These are phyloP conservation scores for Peromyscus maniculatus DNA, from an alignment of 2,113 vertebrate species.

Conservation along the genomic window DNA sequence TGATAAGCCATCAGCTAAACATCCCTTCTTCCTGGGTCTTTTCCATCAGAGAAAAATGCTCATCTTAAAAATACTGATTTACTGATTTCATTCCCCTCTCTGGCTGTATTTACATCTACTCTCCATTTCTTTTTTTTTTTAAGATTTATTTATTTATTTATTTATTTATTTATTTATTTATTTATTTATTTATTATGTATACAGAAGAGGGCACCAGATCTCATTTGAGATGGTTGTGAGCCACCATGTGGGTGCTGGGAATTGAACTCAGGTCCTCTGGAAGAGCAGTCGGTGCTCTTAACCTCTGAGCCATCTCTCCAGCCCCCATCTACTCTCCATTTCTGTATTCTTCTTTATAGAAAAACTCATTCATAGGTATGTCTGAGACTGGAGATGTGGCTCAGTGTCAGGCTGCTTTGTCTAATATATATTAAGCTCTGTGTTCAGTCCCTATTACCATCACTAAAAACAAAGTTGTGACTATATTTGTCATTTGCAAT, in stretches of 20 bases:
- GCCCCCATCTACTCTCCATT: not conserved
- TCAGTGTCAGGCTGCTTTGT: not conserved
- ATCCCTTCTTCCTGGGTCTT: not conserved
- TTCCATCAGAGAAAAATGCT: not conserved
- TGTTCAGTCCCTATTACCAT: not conserved
- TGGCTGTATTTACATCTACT: not conserved
- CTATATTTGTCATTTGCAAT: not conserved
- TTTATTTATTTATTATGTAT: too few species aligned
- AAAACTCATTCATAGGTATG: not conserved
- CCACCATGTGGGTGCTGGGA: too few species aligned
- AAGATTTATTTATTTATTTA: too few species aligned
- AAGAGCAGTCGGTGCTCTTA: too few species aligned
- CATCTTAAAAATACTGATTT: conserved; percentile 61
- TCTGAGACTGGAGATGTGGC: not conserved
- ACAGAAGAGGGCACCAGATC: too few species aligned
- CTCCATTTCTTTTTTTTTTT: not conserved
- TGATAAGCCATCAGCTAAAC: conserved; percentile 49
- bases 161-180: too few species aligned
- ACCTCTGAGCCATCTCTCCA: too few species aligned
- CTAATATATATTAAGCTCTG: not conserved
- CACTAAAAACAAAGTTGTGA: not conserved
- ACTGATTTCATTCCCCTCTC: not conserved
- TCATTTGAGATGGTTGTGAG: too few species aligned
- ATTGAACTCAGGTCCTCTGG: too few species aligned
- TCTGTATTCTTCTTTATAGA: not conserved